These are phyloP conservation scores for Sebastes diploproa DNA, from an alignment of 2,797 vertebrate species.

Conservation along the genomic window DNA sequence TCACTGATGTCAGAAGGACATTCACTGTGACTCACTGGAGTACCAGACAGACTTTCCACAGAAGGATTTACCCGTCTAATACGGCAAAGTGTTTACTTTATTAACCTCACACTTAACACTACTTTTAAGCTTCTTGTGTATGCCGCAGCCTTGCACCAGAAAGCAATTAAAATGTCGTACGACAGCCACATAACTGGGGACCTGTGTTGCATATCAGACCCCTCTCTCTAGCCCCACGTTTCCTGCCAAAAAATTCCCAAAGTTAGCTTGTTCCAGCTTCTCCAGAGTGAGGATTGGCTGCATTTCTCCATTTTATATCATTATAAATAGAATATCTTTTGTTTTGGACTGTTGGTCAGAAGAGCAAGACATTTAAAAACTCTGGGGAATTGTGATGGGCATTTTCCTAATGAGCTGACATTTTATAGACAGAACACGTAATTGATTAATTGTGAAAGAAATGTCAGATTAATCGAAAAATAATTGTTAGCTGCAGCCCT, in stretches of 20 bases:
- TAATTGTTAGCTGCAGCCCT: neutral
- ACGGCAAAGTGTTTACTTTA: neutral
- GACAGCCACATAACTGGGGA: neutral
- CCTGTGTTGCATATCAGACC: neutral
- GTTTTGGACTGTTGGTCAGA: neutral
- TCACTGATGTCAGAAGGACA: neutral
- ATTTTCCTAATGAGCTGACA: neutral
- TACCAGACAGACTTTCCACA: constrained; percentile 6
- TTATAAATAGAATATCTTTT: neutral
- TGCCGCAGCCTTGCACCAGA: neutral
- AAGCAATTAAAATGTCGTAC: neutral
- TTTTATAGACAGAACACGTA: neutral
- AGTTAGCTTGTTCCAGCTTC: neutral
- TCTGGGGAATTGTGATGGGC: neutral
- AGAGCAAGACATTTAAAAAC: neutral
- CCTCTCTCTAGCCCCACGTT: neutral
- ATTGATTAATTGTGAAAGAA: too few relatives aligned
- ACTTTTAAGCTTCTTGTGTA: neutral
- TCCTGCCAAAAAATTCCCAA: neutral
- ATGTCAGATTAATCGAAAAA: neutral
- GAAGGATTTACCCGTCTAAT: neutral
- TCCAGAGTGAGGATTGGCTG: neutral
- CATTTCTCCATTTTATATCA: neutral
- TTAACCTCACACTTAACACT: neutral
- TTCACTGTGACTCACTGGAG: constrained; percentile 23